Evolutionary conservation across 2,113 vertebrate species (phyloP), one percentile per base, ranked within the genome.

Genomic region (Apteryx owenii): DNA sequence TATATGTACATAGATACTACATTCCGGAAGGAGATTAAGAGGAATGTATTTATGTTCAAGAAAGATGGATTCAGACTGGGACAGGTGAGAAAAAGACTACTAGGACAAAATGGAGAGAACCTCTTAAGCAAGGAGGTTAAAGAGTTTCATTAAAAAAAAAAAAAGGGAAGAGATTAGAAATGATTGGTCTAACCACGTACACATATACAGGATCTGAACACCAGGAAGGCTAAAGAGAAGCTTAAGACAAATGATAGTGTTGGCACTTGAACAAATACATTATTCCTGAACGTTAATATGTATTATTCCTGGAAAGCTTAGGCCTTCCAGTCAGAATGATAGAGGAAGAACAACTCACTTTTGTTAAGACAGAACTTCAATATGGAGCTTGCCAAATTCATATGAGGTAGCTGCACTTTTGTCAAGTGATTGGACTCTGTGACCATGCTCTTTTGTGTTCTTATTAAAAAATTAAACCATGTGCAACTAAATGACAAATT

Each of bases 301-400:
- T 2, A 5, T 36, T 85, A 22, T 73, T 85, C 90, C 62, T 86
- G 81, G 42, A 69, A 68, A 20, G n/a, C 4, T 60, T 26, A 50
- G 20, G 16, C 68, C 10, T 68, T 76, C 58, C 51, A 62, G 7
- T 61, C 38, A 76, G 60, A 58, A 56, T 85, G 14, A 7, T 84
- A 73, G 31, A 22, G 44, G 7, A 65, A 92, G 31, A 58, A 31
- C 15, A 58, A 76, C 14, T 80, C 25, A 31, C 0, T 0, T 48
- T 66, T 7, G 3, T 9, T 73, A 65, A 70, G 28, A 31, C 18
- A 70, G 23, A 46, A 65, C n/a, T 82, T 71, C 16, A 79, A 44
- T 85, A 48, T 2, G 21, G 33, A 58, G 6, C n/a, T 81, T 68
- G 10, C 16, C 2, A 6, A 80, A 68, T 79, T 82, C 10, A 21